Evolutionary conservation across 2,797 vertebrate genomes (phyloP).

Genomic region (Channa striata): DNA sequence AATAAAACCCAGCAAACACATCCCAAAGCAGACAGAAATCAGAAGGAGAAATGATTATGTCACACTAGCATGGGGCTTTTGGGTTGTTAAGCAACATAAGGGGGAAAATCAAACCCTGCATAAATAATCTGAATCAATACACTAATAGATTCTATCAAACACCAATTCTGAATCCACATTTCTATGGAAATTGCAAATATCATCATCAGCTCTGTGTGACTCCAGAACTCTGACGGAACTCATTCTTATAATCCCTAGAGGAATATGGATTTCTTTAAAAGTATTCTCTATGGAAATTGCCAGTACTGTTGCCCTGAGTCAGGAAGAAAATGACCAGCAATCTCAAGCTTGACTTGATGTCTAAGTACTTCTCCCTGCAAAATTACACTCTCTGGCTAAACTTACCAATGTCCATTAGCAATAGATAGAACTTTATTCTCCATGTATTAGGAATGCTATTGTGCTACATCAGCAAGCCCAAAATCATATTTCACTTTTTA

Average conservation of each 20-base stretch:
- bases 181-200: conserved; percentile 38
- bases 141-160: background rate
- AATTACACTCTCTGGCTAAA: conserved; percentile 14
- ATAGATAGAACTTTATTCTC: background rate
- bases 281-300: conserved; percentile 35
- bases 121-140: too few relatives aligned
- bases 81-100: too few relatives aligned
- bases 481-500: conserved; percentile 10
- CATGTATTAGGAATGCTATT: background rate
- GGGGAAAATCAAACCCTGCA: too few relatives aligned
- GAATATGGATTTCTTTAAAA: conserved; percentile 35
- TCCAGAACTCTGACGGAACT: conserved; percentile 12
- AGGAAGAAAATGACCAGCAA: conserved; percentile 42
- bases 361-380: conserved; percentile 30
- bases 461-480: background rate
- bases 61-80: too few relatives aligned
- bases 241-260: conserved; percentile 36
- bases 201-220: conserved; percentile 1
- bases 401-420: conserved; percentile 1
- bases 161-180: background rate
- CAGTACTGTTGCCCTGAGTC: conserved; percentile 21
- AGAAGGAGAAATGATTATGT: too few relatives aligned
- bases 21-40: too few relatives aligned
- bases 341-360: conserved; percentile 28
- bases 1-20: too few relatives aligned